Conservation (phyloP, 2,888 invertebrate genomes). For the Mythimna vitellina region DNA sequence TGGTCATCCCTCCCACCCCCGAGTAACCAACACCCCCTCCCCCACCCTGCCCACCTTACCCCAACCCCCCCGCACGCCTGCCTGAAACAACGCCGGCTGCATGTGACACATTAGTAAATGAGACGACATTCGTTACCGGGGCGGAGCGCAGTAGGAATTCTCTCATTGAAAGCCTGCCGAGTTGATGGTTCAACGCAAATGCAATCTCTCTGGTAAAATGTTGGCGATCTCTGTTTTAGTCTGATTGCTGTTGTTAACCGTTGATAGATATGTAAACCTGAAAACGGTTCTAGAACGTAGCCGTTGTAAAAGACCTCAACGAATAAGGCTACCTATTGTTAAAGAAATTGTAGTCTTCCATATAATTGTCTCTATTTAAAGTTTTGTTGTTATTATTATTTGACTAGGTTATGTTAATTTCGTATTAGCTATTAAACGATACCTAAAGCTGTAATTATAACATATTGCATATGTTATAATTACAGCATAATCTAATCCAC, state of each 20-base stretch:
- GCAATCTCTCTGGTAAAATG: slow-evolving; percentile 53
- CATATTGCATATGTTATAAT: too few relatives aligned
- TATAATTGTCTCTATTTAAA: too few relatives aligned
- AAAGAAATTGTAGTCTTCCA: too few relatives aligned
- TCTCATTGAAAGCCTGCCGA: slow-evolving; percentile 73
- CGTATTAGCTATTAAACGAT: background rate
- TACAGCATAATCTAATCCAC: background rate
- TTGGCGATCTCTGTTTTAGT: slow-evolving; percentile 41
- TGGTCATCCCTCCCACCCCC: slow-evolving; percentile 79
- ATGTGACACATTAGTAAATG: slow-evolving; percentile 91
- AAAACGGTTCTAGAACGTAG: background rate
- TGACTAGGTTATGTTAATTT: background rate
- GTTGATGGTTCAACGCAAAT: slow-evolving; percentile 55
- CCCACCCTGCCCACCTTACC: slow-evolving; percentile 52
- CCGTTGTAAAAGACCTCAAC: background rate
- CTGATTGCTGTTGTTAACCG: slow-evolving; percentile 24
- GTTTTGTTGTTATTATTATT: too few relatives aligned
- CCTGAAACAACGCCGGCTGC: slow-evolving; percentile 89
- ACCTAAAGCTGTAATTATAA: background rate
- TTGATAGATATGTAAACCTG: background rate
- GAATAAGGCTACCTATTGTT: background rate
- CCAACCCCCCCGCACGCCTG: slow-evolving; percentile 68
- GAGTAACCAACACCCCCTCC: slow-evolving; percentile 53
- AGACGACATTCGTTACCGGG: slow-evolving; percentile 90
- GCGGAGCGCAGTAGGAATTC: slow-evolving; percentile 83